phyloP scores from a whole-genome alignment of 2,888 invertebrate species.

The Drosophila subquinaria region DNA sequence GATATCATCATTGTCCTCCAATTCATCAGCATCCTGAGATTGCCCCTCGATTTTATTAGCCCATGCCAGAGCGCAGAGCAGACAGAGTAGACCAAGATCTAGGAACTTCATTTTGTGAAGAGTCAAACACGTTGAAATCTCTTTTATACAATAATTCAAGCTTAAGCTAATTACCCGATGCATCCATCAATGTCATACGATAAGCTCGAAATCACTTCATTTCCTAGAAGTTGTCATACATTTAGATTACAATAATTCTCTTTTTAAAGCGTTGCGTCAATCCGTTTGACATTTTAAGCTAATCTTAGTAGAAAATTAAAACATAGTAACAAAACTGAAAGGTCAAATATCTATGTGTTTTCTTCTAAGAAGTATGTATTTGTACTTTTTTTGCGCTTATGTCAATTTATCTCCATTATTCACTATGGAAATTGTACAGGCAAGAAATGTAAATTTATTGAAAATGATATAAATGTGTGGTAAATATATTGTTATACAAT shows the following conservation, averaged over 20 bases:
- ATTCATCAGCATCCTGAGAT: neutral
- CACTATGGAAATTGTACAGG: too few species aligned
- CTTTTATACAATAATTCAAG: conserved; percentile 40
- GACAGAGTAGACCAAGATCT: conserved; percentile 19
- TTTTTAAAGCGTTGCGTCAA: neutral
- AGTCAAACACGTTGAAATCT: neutral
- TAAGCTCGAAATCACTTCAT: neutral
- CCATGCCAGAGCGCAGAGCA: conserved; percentile 19
- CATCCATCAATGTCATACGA: conserved; percentile 50
- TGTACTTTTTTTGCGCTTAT: too few species aligned
- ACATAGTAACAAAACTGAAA: too few species aligned
- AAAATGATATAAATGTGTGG: too few species aligned
- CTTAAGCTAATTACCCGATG: conserved; percentile 30
- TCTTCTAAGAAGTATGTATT: too few species aligned
- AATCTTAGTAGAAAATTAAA: neutral
- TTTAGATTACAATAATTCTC: too few species aligned
- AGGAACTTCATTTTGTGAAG: conserved; percentile 43
- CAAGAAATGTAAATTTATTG: too few species aligned
- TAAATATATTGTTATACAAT: too few species aligned
- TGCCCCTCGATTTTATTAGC: neutral
- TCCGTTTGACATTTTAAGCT: neutral
- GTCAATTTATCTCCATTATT: too few species aligned
- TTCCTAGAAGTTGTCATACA: neutral
- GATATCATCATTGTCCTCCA: neutral
- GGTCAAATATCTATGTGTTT: too few species aligned